Percentiles rank a stretch among this genome's conserved stretches.
Evolutionary conservation across 1,140 invertebrate species (phyloP).

Genomic region (Lethrus apterus): DNA sequence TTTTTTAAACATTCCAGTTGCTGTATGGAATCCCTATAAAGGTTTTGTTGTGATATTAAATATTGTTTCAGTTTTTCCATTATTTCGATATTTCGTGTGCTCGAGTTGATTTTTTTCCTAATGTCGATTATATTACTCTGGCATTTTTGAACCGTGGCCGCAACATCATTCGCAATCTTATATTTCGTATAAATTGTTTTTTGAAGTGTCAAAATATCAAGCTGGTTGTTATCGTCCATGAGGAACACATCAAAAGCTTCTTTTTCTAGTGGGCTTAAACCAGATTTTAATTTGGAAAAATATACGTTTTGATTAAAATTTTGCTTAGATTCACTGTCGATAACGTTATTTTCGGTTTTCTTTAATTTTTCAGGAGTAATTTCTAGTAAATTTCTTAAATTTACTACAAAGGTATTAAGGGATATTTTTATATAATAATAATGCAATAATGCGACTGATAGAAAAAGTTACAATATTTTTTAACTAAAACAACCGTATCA

Average conservation of each 20-base stretch:
- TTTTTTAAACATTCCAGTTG: slow-evolving; percentile 24
- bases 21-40: slow-evolving; percentile 23
- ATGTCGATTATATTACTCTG: slow-evolving; percentile 26
- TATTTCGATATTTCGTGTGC: neutral
- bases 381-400: neutral
- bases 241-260: slow-evolving; percentile 4
- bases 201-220: neutral
- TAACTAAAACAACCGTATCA: too few species aligned
- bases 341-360: neutral
- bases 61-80: neutral
- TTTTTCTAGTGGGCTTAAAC: neutral
- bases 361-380: neutral
- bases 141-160: slow-evolving; percentile 23
- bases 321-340: neutral
- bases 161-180: slow-evolving; percentile 21
- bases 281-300: neutral
- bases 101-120: slow-evolving; percentile 14
- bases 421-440: neutral
- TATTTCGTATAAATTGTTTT: slow-evolving; percentile 8
- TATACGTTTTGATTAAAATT: too few species aligned
- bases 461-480: neutral
- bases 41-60: slow-evolving; percentile 23
- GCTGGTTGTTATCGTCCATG: neutral
- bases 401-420: neutral
- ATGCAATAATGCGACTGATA: neutral